Percentiles rank a stretch among this genome's conserved stretches.
Evolutionary conservation across 2,888 invertebrate genomes (phyloP).

Genomic region (Tinea trinotella): DNA sequence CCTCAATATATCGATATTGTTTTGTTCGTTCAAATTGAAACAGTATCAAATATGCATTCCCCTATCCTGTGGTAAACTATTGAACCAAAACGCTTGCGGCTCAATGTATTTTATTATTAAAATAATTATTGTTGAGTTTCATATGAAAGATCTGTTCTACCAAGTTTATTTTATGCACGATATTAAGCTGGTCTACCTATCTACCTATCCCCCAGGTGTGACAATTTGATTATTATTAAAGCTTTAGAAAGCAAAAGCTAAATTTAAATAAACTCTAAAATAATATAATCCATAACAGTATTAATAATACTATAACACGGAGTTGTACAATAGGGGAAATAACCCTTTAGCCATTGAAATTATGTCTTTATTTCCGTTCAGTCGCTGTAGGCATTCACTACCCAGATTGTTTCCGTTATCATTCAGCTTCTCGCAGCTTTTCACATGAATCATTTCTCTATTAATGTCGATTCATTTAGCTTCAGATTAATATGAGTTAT

Average conservation of each 20-base stretch:
- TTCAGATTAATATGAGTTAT: slow-evolving; percentile 24
- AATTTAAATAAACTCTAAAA: too few species aligned
- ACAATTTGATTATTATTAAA: too few species aligned
- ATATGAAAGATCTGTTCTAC: too few species aligned
- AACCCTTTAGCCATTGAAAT: not conserved
- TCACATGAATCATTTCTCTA: slow-evolving; percentile 23
- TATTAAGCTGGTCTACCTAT: too few species aligned
- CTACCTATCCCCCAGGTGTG: too few species aligned
- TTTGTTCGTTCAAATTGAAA: slow-evolving; percentile 35
- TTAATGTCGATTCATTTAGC: slow-evolving; percentile 26
- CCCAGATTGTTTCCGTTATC: slow-evolving; percentile 22
- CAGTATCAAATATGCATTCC: slow-evolving; percentile 28
- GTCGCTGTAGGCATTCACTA: not conserved
- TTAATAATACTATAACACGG: not conserved
- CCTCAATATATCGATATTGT: slow-evolving; percentile 57
- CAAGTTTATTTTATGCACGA: too few species aligned
- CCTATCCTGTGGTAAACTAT: not conserved
- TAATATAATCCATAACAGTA: too few species aligned
- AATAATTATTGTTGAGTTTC: not conserved
- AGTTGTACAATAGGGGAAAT: not conserved
- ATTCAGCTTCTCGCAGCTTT: slow-evolving; percentile 20
- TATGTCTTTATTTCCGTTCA: not conserved
- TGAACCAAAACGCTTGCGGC: not conserved
- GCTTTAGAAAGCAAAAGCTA: too few species aligned
- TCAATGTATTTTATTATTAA: not conserved